These are phyloP conservation scores for Pseudomugil tenellus DNA, from an alignment of 2,797 vertebrate species.

Conservation along the genomic window DNA sequence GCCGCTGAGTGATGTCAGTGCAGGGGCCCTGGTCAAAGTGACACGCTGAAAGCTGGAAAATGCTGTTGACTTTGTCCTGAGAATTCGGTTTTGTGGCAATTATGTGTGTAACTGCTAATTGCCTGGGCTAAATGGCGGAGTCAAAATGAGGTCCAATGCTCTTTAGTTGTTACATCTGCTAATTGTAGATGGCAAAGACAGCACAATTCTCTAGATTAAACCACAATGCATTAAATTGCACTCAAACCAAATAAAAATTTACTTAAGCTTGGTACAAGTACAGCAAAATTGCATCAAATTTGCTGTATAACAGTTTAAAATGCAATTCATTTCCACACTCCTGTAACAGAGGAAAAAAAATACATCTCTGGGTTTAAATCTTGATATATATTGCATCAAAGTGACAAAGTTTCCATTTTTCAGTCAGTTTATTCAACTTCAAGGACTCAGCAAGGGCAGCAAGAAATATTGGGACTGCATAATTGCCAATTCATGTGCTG, in stretches of 20 bases:
- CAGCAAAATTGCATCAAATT: slow-evolving; percentile 70
- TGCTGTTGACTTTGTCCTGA: slow-evolving; percentile 65
- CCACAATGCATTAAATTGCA: slow-evolving; percentile 71
- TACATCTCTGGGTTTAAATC: slow-evolving; percentile 47
- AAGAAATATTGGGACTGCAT: slow-evolving; percentile 76
- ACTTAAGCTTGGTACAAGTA: slow-evolving; percentile 67
- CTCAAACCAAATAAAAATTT: slow-evolving; percentile 74
- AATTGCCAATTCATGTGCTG: slow-evolving; percentile 80
- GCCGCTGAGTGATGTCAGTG: slow-evolving; percentile 45
- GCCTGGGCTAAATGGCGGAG: slow-evolving; percentile 67
- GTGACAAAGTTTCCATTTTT: slow-evolving; percentile 78
- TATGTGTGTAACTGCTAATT: slow-evolving; percentile 79
- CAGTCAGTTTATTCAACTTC: slow-evolving; percentile 70
- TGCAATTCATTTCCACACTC: slow-evolving; percentile 66
- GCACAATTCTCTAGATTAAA: slow-evolving; percentile 76
- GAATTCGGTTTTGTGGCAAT: slow-evolving; percentile 72
- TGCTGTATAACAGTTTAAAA: slow-evolving; percentile 66
- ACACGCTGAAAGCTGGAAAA: slow-evolving; percentile 70
- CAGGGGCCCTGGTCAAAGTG: slow-evolving; percentile 67
- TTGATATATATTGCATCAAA: slow-evolving; percentile 66
- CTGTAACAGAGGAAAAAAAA: slow-evolving; percentile 42
- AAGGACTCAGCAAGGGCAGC: slow-evolving; percentile 70
- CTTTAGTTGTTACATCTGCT: slow-evolving; percentile 69
- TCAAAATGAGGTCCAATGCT: slow-evolving; percentile 61
- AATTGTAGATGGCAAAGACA: slow-evolving; percentile 74